These are phyloP conservation scores for Drosophila tropicalis DNA, from an alignment of 1,140 invertebrate species.

Conservation along the genomic window DNA sequence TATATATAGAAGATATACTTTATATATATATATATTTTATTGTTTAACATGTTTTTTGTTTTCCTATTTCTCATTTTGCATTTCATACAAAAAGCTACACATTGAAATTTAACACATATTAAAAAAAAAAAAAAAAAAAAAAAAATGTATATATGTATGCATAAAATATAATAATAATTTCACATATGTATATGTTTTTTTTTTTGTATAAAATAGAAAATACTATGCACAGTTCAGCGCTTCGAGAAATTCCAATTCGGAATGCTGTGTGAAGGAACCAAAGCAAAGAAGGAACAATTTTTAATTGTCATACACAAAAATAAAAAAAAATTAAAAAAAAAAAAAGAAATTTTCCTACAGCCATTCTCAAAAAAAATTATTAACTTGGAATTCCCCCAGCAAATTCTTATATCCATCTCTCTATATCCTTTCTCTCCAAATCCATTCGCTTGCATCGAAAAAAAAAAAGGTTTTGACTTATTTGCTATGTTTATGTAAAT, in stretches of 20 bases:
- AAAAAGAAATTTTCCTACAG: too few relatives aligned
- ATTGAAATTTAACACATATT: background rate
- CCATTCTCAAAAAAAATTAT: too few relatives aligned
- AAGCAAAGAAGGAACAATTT: too few relatives aligned
- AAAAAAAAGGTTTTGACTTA: slow-evolving; percentile 1
- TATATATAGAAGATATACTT: background rate
- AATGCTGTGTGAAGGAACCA: too few relatives aligned
- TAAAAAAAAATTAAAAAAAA: too few relatives aligned
- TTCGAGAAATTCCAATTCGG: slow-evolving; percentile 25
- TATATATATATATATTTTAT: slow-evolving; percentile 18
- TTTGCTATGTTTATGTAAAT: slow-evolving; percentile 28
- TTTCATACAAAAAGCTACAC: slow-evolving; percentile 47
- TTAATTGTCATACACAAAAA: too few relatives aligned
- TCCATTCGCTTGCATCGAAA: background rate
- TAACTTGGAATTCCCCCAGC: slow-evolving; percentile 50
- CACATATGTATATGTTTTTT: slow-evolving; percentile 16
- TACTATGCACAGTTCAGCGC: slow-evolving; percentile 57
- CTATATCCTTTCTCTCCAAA: background rate
- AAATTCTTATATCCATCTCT: slow-evolving; percentile 14
- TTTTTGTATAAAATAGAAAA: too few relatives aligned
- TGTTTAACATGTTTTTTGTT: slow-evolving; percentile 15
- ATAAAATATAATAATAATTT: slow-evolving; percentile 34
- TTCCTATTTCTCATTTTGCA: slow-evolving; percentile 29
- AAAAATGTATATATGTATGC: background rate
- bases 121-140: slow-evolving; percentile 36